Evolutionary conservation across 2,888 invertebrate species (phyloP).

Genomic region (Galerucella pusilla): DNA sequence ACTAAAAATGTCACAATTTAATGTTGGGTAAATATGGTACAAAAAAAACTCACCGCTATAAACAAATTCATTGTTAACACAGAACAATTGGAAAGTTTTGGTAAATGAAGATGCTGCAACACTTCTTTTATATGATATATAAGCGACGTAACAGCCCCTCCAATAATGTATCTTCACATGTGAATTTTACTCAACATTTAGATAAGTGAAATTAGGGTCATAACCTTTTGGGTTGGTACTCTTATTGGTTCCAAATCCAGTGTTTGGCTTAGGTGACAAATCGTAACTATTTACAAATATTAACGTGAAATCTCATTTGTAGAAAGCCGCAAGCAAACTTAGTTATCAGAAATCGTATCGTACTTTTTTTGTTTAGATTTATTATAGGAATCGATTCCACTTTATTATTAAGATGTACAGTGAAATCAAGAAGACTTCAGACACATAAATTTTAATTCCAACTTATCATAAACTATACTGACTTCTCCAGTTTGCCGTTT

Average conservation of each 20-base stretch:
- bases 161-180: conserved; percentile 57
- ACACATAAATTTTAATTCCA: too few relatives aligned
- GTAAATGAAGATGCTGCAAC: conserved; percentile 48
- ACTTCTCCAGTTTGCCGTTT: too few relatives aligned
- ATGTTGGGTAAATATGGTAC: background rate
- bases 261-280: conserved; percentile 22
- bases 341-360: background rate
- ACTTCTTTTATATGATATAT: conserved; percentile 58
- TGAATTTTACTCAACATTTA: conserved; percentile 59
- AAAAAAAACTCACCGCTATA: conserved; percentile 57
- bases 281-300: conserved; percentile 25
- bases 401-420: too few relatives aligned
- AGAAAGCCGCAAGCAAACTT: conserved; percentile 12
- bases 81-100: conserved; percentile 55
- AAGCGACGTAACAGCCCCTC: conserved; percentile 57
- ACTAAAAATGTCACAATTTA: background rate
- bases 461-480: too few relatives aligned
- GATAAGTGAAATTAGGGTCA: conserved; percentile 63
- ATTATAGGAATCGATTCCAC: too few relatives aligned
- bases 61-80: conserved; percentile 58
- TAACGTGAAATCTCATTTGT: conserved; percentile 30
- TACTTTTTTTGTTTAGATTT: too few relatives aligned
- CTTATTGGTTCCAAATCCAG: conserved; percentile 21
- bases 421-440: too few relatives aligned
- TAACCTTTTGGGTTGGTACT: conserved; percentile 56